Conservation (phyloP, 2,797 vertebrate species). For the Malurus leucopterus region DNA sequence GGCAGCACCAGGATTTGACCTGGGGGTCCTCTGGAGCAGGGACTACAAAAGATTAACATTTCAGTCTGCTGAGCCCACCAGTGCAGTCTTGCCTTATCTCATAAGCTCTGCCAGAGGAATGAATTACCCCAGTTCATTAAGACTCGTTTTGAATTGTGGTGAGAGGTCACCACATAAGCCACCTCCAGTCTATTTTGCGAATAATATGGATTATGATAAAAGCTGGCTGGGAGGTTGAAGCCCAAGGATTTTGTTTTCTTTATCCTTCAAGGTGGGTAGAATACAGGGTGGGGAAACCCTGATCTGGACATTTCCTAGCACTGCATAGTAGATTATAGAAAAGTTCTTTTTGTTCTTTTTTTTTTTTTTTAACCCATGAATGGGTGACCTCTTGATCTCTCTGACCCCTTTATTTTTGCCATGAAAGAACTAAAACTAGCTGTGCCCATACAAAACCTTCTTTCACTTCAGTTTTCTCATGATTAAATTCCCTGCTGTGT, state of each 20-base stretch:
- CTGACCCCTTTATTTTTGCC: conserved; percentile 38
- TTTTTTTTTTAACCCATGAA: conserved; percentile 25
- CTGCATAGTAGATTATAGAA: conserved; percentile 35
- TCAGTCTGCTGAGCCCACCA: conserved; percentile 52
- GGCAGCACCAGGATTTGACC: conserved; percentile 32
- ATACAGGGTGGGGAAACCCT: conserved; percentile 28
- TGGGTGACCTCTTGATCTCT: conserved; percentile 35
- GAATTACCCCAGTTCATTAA: conserved; percentile 70
- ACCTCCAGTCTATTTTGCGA: conserved; percentile 56
- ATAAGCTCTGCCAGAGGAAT: conserved; percentile 53
- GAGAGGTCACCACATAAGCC: conserved; percentile 57
- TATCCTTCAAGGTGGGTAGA: conserved; percentile 60
- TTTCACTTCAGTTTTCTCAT: conserved; percentile 54
- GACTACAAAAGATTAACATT: conserved; percentile 63
- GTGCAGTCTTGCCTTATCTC: conserved; percentile 48
- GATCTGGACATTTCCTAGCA: conserved; percentile 55
- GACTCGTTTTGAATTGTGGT: conserved; percentile 52
- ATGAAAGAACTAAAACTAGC: conserved; percentile 44
- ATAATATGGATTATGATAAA: conserved; percentile 62
- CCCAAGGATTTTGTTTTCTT: conserved; percentile 53
- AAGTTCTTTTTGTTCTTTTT: conserved; percentile 40
- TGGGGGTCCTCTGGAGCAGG: conserved; percentile 30
- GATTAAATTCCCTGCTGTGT: conserved; percentile 58
- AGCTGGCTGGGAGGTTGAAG: conserved; percentile 44
- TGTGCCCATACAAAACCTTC: conserved; percentile 28